Base-by-base conservation (phyloP, 2,797 vertebrate genomes). In the Eptatretus atami region DNA sequence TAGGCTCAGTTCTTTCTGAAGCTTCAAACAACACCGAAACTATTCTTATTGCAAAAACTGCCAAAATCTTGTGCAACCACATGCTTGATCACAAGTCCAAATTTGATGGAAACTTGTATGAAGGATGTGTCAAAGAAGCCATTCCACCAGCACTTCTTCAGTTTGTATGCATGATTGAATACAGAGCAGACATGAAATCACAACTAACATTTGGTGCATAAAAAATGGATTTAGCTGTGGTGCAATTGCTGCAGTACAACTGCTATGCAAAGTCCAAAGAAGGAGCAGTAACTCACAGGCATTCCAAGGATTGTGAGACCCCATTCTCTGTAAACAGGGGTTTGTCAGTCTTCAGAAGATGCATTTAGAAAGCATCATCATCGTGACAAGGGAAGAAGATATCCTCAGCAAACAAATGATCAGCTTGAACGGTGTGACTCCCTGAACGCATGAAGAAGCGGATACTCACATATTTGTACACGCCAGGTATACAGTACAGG, bases 41-140 rank as follows among this genome's bases (percentile, higher is more conserved):
- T 64, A 64, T 64, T 31, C 3, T 15, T 31, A 3, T 64, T 14
- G 31, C 31, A 15, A 64, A 64, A 64, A 10, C 63, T 64, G 63
- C 14, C 19, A 60, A 60, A 9, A 60, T 60, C 14, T 15, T 60
- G 55, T 60, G 9, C 14, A 60, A 15, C 15, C 63, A 64, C 11
- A 63, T 10, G 63, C 63, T 63, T 63, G 63, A 10, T 15, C 63
- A 63, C 63, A 31, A 64, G n/a, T 64, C 14, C 14, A 64, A n/a
- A 52, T 64, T 15, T 64, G n/a, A 52, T 64, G 63, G 13, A 24
- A 64, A n/a, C 15, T 11, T 64, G 2, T 44, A 64, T 24, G 63
- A 19, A 64, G 63, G 63, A 64, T 24, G 31, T 64, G n/a, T 19
- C 15, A 44, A 64, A 64, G 14, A 64, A 61, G 11, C 57, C 57